phyloP scores from a whole-genome alignment of 2,113 vertebrate species.

The Protobothrops mucrosquamatus region DNA sequence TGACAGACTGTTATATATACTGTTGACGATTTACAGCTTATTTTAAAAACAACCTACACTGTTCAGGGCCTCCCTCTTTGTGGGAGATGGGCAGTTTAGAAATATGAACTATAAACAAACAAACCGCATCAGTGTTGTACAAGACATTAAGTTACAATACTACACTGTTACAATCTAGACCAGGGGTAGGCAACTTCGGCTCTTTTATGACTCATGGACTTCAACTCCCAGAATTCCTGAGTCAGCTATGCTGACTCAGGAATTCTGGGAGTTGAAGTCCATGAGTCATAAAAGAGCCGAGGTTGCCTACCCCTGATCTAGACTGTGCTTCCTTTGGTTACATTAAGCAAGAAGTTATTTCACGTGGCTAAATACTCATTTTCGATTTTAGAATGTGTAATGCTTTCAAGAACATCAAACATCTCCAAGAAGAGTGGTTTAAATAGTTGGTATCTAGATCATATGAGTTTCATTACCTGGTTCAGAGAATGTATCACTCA shows the following conservation, averaged over 20 bases:
- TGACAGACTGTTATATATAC: not conserved
- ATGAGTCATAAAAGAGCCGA: no score
- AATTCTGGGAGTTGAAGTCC: no score
- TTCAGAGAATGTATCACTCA: conserved; percentile 97
- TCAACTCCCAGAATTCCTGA: no score
- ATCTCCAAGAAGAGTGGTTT: not conserved
- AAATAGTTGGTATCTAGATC: not conserved
- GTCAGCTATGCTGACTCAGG: no score
- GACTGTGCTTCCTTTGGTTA: not conserved
- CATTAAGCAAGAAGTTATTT: not conserved
- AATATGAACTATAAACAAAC: not conserved
- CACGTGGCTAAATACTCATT: not conserved
- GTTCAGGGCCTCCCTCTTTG: not conserved
- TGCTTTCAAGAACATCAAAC: not conserved
- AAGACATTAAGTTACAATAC: not conserved
- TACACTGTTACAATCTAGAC: not conserved
- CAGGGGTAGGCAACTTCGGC: no score
- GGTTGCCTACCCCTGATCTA: not conserved
- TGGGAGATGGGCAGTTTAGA: not conserved
- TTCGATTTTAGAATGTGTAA: not conserved
- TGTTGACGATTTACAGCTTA: not conserved
- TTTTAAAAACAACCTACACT: not conserved
- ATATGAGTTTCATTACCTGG: conserved; percentile 76
- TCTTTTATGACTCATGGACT: no score
- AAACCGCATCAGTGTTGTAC: not conserved